Evolutionary conservation across 2,113 vertebrate genomes (phyloP), one percentile per base, ranked within the genome.

Genomic region (Vombatus ursinus): DNA sequence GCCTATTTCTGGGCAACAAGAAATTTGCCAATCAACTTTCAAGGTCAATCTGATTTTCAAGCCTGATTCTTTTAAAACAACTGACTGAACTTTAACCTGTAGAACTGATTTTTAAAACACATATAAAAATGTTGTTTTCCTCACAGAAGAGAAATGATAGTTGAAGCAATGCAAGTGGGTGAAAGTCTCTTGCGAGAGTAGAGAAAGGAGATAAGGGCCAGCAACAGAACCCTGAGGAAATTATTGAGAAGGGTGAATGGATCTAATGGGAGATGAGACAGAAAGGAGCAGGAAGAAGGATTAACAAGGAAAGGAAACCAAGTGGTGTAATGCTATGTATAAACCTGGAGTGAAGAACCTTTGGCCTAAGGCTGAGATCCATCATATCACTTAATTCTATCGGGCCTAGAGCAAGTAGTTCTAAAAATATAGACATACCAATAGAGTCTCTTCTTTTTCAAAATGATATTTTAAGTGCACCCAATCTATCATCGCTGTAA

Each of bases 101-200:
- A 95, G 24, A 89, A 92, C 61, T 6, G 61, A 24, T 94, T 95
- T 37, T 84, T 44, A n/a, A 84, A 92, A 89, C 22, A 47, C n/a
- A 90, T 31, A 91, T 23, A 90, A 8, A 28, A 31, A 84, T 68
- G 68, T 5, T 6, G 5, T 90, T 94, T 89, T 49, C 14, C 28
- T 93, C 12, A 0, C 31, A n/a, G 26, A 94, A 89, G 61, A 12
- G 90, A 95, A 95, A 94, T 91, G 44, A 49, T 48, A 57, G 50
- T 31, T 68, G 90, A 68, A 94, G 37, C 24, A 16, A 19, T 11
- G 4, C n/a, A 50, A 16, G 10, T n/a, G 24, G n/a, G 47, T 68
- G 8, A 96, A 47, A 8, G 37, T 31, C 19, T 93, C 44, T 49
- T 1, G 49, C 37, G 51, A 93, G 2, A 50, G 10, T 37, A 92